Base-by-base conservation (phyloP, 2,113 vertebrate genomes). In the Jacana jacana region DNA sequence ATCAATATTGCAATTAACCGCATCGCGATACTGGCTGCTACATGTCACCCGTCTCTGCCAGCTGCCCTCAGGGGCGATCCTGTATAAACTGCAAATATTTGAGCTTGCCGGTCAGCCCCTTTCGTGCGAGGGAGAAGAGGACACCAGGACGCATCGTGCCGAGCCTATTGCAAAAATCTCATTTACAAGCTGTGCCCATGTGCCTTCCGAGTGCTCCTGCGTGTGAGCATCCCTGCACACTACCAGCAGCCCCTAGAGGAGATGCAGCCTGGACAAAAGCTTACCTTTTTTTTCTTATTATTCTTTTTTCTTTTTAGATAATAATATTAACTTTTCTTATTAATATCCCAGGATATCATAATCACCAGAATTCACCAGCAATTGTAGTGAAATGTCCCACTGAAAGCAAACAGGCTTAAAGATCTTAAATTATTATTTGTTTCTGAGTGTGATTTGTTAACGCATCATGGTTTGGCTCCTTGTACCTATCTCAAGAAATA, bases 61-160 rank as follows among this genome's bases (percentile, higher is more conserved):
- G 52, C 39, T 5, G 63, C 63, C 60, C 7, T 48, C n/a, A 7
- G 8, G 15, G 33, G 7, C 11, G 13, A 17, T 14, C 31, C 49
- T 3, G 22, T 9, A 3, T 3, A 20, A 35, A 7, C 27, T 8
- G 4, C 37, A 18, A 6, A 2, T 15, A 3, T 3, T 31, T 2
- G 5, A 18, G 20, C 57, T 17, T 16, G 11, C 6, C 7, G 23
- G 20, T 60, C 4, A 4, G 5, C 33, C n/a, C 9, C 49, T 49
- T 17, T 16, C 11, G 49, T 1, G 1, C 35, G 0, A 16, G 39
- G 35, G 33, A 54, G 42, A 6, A 12, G 5, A 0, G 17, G 9
- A 5, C 5, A 55, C 39, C 63, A 0, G 33, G 19, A 2, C 5
- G 17, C 2, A 1, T 2, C 5, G 51, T 10, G 11, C 8, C 5